A percentile compares a stretch with the other conserved stretches of the same genome.
These are phyloP conservation scores for Lepeophtheirus salmonis DNA, from an alignment of 1,140 invertebrate species.

Conservation along the genomic window DNA sequence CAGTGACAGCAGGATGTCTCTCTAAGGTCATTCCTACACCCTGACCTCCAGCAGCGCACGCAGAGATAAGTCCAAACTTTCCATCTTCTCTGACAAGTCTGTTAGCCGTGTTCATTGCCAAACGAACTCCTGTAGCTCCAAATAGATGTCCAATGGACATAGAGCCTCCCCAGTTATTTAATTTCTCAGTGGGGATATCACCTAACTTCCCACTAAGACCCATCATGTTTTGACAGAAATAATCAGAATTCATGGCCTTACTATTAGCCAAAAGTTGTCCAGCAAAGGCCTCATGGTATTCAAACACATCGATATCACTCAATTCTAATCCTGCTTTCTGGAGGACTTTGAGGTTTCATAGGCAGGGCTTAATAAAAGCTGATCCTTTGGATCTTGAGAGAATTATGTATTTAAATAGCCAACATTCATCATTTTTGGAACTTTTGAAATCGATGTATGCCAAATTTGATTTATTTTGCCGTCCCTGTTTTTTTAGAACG, in stretches of 20 bases:
- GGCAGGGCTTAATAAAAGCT: constrained; percentile 69
- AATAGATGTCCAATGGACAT: constrained; percentile 97
- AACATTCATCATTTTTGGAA: no score
- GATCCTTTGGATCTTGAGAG: constrained; percentile 92
- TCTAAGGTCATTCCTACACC: constrained; percentile 94
- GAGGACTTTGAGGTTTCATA: constrained; percentile 75
- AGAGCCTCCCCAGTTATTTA: constrained; percentile 94
- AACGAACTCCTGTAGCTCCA: constrained; percentile 74
- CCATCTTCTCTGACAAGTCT: constrained; percentile 82
- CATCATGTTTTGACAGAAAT: constrained; percentile 80
- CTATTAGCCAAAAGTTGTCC: constrained; percentile 93
- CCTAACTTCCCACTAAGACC: constrained; percentile 63
- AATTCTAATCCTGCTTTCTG: constrained; percentile 64
- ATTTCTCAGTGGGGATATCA: constrained; percentile 64
- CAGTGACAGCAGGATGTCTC: constrained; percentile 61
- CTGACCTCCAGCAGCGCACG: constrained; percentile 90
- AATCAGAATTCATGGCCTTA: constrained; percentile 93
- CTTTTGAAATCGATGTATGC: no score
- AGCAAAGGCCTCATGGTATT: constrained; percentile 98
- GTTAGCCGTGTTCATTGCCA: constrained; percentile 67
- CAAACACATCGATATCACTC: constrained; percentile 88
- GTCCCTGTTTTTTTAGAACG: no score
- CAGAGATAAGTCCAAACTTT: constrained; percentile 73
- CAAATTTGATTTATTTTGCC: no score
- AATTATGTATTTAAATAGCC: no score